Percentiles rank a stretch among this genome's conserved stretches.
Evolutionary conservation across 2,797 vertebrate species (phyloP).

Genomic region (Galago senegalensis): DNA sequence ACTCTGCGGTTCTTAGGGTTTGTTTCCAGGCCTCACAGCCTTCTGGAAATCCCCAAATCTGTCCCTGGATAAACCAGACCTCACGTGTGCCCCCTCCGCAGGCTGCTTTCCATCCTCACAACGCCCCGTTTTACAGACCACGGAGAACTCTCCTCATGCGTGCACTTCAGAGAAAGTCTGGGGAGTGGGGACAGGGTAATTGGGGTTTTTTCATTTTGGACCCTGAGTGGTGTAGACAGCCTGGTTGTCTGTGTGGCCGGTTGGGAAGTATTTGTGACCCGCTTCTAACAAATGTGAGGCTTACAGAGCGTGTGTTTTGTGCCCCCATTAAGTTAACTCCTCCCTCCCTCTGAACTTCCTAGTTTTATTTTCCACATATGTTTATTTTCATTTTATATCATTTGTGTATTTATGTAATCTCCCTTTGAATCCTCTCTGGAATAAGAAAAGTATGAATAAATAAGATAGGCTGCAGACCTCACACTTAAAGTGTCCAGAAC

Average conservation of each 20-base stretch:
- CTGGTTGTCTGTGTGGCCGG: background rate
- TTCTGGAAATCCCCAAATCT: background rate
- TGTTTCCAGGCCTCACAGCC: background rate
- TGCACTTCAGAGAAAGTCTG: background rate
- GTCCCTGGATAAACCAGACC: background rate
- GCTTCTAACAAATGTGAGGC: background rate
- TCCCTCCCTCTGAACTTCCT: background rate
- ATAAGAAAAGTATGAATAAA: conserved; percentile 14
- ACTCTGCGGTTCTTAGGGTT: background rate
- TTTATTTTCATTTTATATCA: conserved; percentile 56
- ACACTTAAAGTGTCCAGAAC: conserved; percentile 12
- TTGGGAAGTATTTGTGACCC: background rate
- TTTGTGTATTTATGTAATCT: conserved; percentile 38
- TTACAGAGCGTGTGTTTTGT: background rate
- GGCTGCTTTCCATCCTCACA: too few species aligned
- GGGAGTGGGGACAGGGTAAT: accelerated
- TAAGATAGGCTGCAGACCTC: conserved; percentile 19
- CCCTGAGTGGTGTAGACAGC: background rate
- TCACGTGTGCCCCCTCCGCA: background rate
- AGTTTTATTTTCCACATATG: background rate
- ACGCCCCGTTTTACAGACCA: background rate
- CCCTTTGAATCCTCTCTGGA: conserved; percentile 21
- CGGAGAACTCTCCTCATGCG: background rate
- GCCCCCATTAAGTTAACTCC: conserved; percentile 9
- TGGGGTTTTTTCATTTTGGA: background rate